Percentiles rank a stretch among this genome's conserved stretches.
Conservation (phyloP, 2,797 vertebrate species). For the Hippoglossus hippoglossus region DNA sequence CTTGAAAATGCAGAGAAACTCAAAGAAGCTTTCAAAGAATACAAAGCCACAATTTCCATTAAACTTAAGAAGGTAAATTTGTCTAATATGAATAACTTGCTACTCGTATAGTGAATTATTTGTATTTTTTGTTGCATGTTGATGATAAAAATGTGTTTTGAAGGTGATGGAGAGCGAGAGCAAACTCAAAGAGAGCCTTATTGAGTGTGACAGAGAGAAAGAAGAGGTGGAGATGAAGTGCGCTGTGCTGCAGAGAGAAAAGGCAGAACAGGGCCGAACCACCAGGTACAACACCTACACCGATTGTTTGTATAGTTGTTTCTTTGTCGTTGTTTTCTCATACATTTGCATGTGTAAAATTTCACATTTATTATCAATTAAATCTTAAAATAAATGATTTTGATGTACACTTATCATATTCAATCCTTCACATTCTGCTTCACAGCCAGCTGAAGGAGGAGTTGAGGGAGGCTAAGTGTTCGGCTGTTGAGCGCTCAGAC, state of each 20-base stretch:
- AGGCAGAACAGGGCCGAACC: slow-evolving; percentile 54
- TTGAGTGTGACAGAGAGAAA: slow-evolving; percentile 82
- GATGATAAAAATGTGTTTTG: not conserved
- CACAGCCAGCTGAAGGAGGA: slow-evolving; percentile 85
- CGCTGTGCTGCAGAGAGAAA: slow-evolving; percentile 56
- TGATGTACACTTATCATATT: not conserved
- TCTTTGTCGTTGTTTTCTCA: not conserved
- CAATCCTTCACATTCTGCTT: not conserved
- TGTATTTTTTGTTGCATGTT: not conserved
- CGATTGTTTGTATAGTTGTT: not conserved
- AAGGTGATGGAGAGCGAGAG: slow-evolving; percentile 76
- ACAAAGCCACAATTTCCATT: slow-evolving; percentile 84
- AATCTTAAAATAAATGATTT: not conserved
- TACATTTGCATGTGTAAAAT: not conserved
- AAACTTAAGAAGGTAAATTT: slow-evolving; percentile 85
- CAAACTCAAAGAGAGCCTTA: slow-evolving; percentile 78
- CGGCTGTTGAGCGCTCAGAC: slow-evolving; percentile 76
- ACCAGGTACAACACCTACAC: slow-evolving; percentile 51
- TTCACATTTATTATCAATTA: not conserved
- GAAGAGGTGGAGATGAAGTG: slow-evolving; percentile 77
- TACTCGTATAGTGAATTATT: not conserved
- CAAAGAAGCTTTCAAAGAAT: slow-evolving; percentile 88
- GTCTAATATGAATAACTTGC: not conserved
- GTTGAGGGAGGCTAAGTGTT: slow-evolving; percentile 72
- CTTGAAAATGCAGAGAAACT: slow-evolving; percentile 88